Percentiles rank a stretch among this genome's conserved stretches.
These are phyloP conservation scores for Rhamphomyia laevipes DNA, from an alignment of 2,888 invertebrate species.

Conservation along the genomic window DNA sequence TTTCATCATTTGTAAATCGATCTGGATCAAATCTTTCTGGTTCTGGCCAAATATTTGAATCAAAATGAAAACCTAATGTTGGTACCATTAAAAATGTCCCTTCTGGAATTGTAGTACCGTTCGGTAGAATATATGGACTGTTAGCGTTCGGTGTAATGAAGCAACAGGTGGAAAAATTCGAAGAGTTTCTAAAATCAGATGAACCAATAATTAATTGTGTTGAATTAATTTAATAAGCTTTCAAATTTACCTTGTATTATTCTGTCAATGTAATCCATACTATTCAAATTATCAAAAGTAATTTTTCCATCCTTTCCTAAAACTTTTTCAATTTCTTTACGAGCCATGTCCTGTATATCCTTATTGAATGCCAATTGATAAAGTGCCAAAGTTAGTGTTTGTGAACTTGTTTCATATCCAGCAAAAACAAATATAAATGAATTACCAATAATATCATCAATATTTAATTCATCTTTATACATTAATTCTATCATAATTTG, in stretches of 20 bases:
- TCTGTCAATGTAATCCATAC: constrained; percentile 35
- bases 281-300: constrained; percentile 31
- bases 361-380: constrained; percentile 37
- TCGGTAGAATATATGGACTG: constrained; percentile 16
- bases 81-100: constrained; percentile 23
- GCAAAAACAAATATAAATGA: constrained; percentile 40
- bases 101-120: constrained; percentile 19
- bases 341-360: constrained; percentile 32
- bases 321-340: constrained; percentile 31
- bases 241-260: constrained; percentile 29
- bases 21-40: constrained; percentile 32
- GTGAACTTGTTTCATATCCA: constrained; percentile 39
- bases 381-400: constrained; percentile 33
- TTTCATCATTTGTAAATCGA: constrained; percentile 24
- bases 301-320: constrained; percentile 26
- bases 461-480: constrained; percentile 18
- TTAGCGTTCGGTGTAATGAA: constrained; percentile 7
- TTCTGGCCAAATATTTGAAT: constrained; percentile 27
- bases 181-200: constrained; percentile 12
- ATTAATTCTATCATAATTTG: constrained; percentile 14
- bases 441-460: constrained; percentile 38
- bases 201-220: not conserved
- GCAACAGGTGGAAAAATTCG: constrained; percentile 12
- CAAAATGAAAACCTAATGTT: constrained; percentile 26
- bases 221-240: constrained; percentile 2